Evolutionary conservation across 2,797 vertebrate species (phyloP).

Genomic region (Spinus pinus): DNA sequence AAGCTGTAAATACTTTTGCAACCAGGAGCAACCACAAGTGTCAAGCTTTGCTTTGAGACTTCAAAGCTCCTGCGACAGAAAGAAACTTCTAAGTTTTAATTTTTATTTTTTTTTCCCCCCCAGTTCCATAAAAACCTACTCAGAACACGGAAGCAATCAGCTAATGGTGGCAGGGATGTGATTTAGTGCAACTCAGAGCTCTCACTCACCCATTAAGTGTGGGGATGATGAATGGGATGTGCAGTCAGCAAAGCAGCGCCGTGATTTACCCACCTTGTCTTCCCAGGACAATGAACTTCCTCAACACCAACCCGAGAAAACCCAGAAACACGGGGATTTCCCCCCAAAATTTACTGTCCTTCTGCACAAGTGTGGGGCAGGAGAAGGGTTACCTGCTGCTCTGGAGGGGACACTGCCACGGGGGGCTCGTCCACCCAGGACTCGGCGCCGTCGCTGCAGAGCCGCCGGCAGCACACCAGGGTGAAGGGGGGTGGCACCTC

Average conservation of each 20-base stretch:
- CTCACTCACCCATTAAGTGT: slow-evolving; percentile 58
- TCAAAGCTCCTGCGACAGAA: not conserved
- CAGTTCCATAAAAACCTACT: slow-evolving; percentile 60
- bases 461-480: slow-evolving; percentile 89
- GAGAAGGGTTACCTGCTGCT: slow-evolving; percentile 53
- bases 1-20: slow-evolving; percentile 24
- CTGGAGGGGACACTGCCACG: not conserved
- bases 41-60: slow-evolving; percentile 3
- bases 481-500: slow-evolving; percentile 92
- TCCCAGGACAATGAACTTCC: slow-evolving; percentile 38
- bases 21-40: slow-evolving; percentile 13
- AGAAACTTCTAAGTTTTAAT: not conserved
- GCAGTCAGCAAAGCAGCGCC: slow-evolving; percentile 37
- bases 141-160: slow-evolving; percentile 73
- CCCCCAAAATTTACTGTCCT: not conserved
- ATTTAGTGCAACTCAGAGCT: slow-evolving; percentile 65
- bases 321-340: rapidly evolving
- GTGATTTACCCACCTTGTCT: slow-evolving; percentile 66
- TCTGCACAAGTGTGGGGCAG: not conserved
- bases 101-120: not conserved
- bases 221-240: slow-evolving; percentile 58
- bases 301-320: not conserved
- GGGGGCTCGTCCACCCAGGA: slow-evolving; percentile 77
- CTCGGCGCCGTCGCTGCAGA: slow-evolving; percentile 77
- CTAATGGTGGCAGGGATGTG: slow-evolving; percentile 70